Evolutionary conservation across 2,113 vertebrate genomes (phyloP).

Genomic region (Talpa occidentalis): DNA sequence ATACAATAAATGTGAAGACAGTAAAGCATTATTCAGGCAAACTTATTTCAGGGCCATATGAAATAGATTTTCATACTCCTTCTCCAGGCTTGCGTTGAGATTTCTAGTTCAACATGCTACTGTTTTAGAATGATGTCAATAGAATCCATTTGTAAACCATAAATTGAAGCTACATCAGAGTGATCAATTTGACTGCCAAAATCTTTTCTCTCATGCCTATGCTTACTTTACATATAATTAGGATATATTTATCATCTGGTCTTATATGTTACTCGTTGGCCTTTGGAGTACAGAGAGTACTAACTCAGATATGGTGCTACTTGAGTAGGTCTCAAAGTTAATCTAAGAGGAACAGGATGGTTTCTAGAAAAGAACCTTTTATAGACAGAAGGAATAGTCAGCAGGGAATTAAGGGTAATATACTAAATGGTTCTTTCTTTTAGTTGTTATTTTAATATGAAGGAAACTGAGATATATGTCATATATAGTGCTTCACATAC

Average conservation of each 20-base stretch:
- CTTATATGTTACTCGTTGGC: background rate
- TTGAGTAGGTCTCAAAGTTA: background rate
- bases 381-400: background rate
- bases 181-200: background rate
- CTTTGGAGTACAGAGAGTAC: background rate
- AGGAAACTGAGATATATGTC: background rate
- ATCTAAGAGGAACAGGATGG: rapidly evolving
- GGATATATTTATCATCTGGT: background rate
- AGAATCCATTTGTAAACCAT: background rate
- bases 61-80: background rate
- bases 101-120: background rate
- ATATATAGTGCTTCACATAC: background rate
- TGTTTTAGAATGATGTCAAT: background rate
- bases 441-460: background rate
- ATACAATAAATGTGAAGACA: background rate
- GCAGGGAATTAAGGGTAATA: background rate
- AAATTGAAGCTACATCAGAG: background rate
- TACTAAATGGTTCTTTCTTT: background rate
- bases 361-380: background rate
- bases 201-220: background rate
- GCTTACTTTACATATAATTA: background rate
- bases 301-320: background rate
- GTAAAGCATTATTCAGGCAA: background rate
- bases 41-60: background rate
- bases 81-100: background rate